Percentiles rank a stretch among this genome's conserved stretches.
phyloP scores from a whole-genome alignment of 2,113 vertebrate species.

The Ceratotherium simum region DNA sequence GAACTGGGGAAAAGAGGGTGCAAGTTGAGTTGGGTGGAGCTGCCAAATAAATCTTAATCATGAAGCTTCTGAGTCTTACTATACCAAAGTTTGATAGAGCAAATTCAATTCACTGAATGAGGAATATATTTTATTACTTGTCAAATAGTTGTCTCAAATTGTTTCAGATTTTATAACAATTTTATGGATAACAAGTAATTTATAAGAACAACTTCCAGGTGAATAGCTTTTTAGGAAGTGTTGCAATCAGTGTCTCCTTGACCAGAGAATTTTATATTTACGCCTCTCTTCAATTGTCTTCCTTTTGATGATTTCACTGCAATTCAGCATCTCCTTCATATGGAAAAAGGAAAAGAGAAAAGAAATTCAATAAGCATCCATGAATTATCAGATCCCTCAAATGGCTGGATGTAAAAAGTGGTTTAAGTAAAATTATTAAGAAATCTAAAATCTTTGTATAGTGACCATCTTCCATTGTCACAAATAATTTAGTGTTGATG shows the following conservation, averaged over 20 bases:
- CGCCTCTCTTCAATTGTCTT: not conserved
- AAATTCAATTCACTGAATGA: not conserved
- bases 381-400: not conserved
- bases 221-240: not conserved
- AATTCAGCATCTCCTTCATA: not conserved
- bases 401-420: not conserved
- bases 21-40: not conserved
- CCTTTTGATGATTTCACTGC: not conserved
- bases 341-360: not conserved
- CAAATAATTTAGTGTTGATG: not conserved
- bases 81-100: not conserved
- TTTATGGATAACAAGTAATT: constrained; percentile 12
- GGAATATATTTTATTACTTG: not conserved
- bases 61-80: not conserved
- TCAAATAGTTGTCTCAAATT: not conserved
- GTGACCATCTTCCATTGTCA: not conserved
- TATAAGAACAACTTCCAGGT: not conserved
- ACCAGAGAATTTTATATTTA: not conserved
- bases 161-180: not conserved
- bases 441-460: constrained; percentile 26
- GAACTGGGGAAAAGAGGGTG: not conserved
- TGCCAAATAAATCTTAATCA: not conserved
- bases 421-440: not conserved
- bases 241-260: not conserved
- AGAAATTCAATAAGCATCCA: not conserved